phyloP scores from a whole-genome alignment of 2,888 invertebrate species.

The Oasisia sp. region DNA sequence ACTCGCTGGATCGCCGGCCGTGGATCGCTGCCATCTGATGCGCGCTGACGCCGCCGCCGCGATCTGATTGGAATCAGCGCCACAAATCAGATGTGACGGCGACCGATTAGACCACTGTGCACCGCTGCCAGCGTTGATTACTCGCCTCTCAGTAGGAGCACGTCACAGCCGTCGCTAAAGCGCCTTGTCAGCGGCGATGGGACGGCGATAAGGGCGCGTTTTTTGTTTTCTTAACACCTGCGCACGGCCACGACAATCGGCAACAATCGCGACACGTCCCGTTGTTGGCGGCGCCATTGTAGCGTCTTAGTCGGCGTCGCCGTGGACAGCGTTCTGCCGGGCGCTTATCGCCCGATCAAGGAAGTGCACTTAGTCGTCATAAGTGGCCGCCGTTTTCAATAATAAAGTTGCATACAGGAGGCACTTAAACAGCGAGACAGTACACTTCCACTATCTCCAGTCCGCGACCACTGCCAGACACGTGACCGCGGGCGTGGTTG shows the following conservation, averaged over 20 bases:
- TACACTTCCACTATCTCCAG: background rate
- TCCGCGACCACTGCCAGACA: background rate
- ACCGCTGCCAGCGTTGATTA: background rate
- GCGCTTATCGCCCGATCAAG: constrained; percentile 13
- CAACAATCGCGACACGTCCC: background rate
- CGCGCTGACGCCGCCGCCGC: background rate
- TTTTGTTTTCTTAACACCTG: background rate
- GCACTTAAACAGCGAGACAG: background rate
- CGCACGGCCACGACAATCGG: background rate
- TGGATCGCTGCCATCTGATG: background rate
- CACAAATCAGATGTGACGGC: background rate
- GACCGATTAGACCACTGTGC: background rate
- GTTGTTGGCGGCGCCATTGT: background rate
- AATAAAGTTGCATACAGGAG: background rate
- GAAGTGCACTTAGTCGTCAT: background rate
- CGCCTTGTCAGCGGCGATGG: constrained; percentile 1
- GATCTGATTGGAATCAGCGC: background rate
- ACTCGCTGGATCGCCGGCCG: background rate
- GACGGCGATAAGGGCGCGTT: background rate
- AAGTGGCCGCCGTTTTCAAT: background rate
- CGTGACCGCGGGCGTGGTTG: background rate
- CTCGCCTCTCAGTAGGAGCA: background rate
- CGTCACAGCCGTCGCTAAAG: background rate
- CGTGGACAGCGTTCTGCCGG: background rate
- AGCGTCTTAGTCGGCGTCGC: background rate